Evolutionary conservation across 2,888 invertebrate species (phyloP), one percentile per base, ranked within the genome.

Genomic region (Meiosimyza platycephala): DNA sequence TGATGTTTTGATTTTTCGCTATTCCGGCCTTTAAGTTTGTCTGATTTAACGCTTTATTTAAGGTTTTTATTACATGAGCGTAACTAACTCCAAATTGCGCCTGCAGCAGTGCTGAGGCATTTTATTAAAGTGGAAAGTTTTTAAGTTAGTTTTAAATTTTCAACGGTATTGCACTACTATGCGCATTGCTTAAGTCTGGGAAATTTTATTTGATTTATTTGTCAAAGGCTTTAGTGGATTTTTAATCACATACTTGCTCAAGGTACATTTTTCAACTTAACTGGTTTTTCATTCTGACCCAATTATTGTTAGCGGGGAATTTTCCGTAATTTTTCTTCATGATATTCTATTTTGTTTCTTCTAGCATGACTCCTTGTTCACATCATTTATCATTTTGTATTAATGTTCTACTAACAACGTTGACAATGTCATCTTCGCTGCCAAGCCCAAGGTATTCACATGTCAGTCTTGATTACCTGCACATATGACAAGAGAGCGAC

Each of bases 11-110:
- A 33, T 11, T 54, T 57, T 57, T 13, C 15, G 22, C 15, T 18
- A 28, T 57, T 57, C 40, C 22, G 28, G 28, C 28, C 48, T 60
- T 55, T 59, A 4, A n/a, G 69, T 69, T 70, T 59, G 55, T 52
- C 74, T 76, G 74, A 76, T 76, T 76, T 76, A 74, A 76, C 76
- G 76, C 76, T 76, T 76, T 72, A 76, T 71, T 76, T 74, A 68
- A 72, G 74, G 72, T 65, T 74, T 76, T 74, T 76, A 76, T 76
- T 74, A 71, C 76, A 67, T 74, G 77, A 77, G 75, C 75, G 75
- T 74, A 73, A 74, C 77, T 76, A 76, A 75, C 71, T 66, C 71
- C 72, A 59, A 52, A 68, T 63, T 60, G 59, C 16, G 48, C 51
- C 7, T 40, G 59, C 50, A 16, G 54, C 69, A n/a, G 66, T 9